These are phyloP conservation scores for Meiosimyza decipiens DNA, from an alignment of 2,888 invertebrate genomes.

Conservation along the genomic window DNA sequence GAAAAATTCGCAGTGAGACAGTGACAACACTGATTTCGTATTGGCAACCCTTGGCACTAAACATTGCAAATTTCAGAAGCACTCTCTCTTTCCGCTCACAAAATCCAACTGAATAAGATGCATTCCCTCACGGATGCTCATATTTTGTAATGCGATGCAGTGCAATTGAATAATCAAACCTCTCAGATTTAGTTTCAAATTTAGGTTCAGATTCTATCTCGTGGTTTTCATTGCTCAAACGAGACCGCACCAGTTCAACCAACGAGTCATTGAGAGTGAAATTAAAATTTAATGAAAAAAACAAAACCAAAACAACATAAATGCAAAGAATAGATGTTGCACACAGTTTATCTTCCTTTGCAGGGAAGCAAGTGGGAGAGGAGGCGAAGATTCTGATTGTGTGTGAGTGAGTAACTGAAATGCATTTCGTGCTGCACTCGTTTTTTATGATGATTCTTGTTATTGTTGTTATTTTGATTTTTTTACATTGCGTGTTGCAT, in stretches of 20 bases:
- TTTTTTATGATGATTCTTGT: conserved; percentile 6
- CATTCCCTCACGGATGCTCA: conserved; percentile 36
- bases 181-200: background rate
- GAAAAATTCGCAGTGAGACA: background rate
- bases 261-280: conserved; percentile 39
- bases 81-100: conserved; percentile 35
- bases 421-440: conserved; percentile 22
- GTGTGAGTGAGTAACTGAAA: background rate
- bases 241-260: conserved; percentile 50
- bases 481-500: conserved; percentile 7
- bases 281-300: conserved; percentile 44
- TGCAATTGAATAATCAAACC: background rate
- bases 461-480: background rate
- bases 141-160: background rate
- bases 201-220: too few relatives aligned
- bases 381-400: background rate
- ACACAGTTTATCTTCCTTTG: background rate
- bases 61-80: background rate
- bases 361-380: too few relatives aligned
- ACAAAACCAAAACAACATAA: conserved; percentile 4
- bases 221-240: background rate
- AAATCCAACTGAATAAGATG: conserved; percentile 32
- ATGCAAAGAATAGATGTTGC: conserved; percentile 1
- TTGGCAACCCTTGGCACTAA: conserved; percentile 1
- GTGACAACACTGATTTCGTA: background rate